Conservation (phyloP, 2,113 vertebrate genomes). For the Bothrops jararaca region DNA sequence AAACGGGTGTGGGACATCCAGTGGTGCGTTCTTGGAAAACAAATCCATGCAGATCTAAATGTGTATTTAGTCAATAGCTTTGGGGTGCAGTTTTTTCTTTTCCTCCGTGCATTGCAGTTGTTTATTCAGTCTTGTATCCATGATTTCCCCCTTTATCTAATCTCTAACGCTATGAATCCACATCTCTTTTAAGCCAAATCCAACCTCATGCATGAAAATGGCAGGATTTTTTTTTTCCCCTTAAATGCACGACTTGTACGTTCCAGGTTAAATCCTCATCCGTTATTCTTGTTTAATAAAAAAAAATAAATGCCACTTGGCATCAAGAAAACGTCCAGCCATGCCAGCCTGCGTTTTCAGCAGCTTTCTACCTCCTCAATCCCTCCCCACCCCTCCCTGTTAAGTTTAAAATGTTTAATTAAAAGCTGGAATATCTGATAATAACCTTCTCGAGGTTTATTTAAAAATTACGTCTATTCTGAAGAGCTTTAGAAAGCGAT, state of each 20-base stretch:
- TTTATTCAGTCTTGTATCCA: background rate
- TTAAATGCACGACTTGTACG: background rate
- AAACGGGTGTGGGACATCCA: background rate
- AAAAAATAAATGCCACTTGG: background rate
- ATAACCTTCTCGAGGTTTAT: slow-evolving; percentile 27
- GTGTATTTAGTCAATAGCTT: no score
- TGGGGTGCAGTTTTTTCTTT: no score
- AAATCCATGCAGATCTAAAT: background rate
- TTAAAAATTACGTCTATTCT: slow-evolving; percentile 37
- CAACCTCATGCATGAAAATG: slow-evolving; percentile 18
- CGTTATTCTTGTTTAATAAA: background rate
- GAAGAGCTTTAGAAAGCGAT: slow-evolving; percentile 27
- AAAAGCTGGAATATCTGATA: slow-evolving; percentile 32
- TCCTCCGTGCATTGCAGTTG: background rate
- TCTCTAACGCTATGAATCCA: background rate
- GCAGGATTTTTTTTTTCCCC: background rate
- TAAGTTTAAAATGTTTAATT: slow-evolving; percentile 30
- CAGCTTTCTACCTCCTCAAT: background rate
- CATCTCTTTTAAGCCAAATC: slow-evolving; percentile 10
- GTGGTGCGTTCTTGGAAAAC: background rate
- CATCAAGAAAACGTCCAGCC: background rate
- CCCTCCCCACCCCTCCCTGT: background rate
- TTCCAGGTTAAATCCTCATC: slow-evolving; percentile 15
- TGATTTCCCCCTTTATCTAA: background rate
- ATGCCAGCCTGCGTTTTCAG: background rate